Base-by-base conservation (phyloP, 2,888 invertebrate species). In the Bimastos eiseni region DNA sequence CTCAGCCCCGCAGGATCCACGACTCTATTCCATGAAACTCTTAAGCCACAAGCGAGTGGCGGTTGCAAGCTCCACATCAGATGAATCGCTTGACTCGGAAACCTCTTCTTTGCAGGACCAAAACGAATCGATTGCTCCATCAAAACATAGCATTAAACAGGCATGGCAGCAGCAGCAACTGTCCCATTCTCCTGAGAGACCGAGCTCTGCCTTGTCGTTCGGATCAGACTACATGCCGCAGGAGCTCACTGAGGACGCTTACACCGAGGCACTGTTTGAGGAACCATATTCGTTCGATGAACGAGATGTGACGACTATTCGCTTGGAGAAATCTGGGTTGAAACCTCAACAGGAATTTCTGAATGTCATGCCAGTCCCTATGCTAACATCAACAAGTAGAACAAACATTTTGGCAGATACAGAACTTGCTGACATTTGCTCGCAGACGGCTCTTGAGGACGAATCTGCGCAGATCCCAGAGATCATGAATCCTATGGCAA, bases 251-350 rank as follows among this genome's bases (percentile, higher is more conserved):
- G 86, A 90, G 19, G 91, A 91, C 33, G 55, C 36, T 38, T 90
- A 89, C 44, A 30, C 91, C n/a, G 83, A 91, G 13, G 83, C 89
- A 13, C 38, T 91, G n/a, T 91, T 91, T 37, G 91, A 91, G 19
- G 86, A 91, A n/a, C 83, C 90, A 33, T 89, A 41, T 89, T 41
- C 49, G 37, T 86, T 37, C 15, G 86, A 34, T 1, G 86, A 86
- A 86, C 37, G 36, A 1, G 86, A 86, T 8, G 86, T 34, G 6
- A 13, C 17, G 34, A 21, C 19, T 4, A 17, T 15, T 13, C 86
- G 21, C n/a, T 21, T 8, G 34, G 86, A 86, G 86, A 86, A 86
- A n/a, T 86, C 86, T 2, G 34, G 19, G 86, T 37, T 24, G 36
- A 86, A 36, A 8, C 4, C 86, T 86, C 70, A 8, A n/a, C 70